phyloP scores from a whole-genome alignment of 2,888 invertebrate genomes.

The Hoplodrina blanda region DNA sequence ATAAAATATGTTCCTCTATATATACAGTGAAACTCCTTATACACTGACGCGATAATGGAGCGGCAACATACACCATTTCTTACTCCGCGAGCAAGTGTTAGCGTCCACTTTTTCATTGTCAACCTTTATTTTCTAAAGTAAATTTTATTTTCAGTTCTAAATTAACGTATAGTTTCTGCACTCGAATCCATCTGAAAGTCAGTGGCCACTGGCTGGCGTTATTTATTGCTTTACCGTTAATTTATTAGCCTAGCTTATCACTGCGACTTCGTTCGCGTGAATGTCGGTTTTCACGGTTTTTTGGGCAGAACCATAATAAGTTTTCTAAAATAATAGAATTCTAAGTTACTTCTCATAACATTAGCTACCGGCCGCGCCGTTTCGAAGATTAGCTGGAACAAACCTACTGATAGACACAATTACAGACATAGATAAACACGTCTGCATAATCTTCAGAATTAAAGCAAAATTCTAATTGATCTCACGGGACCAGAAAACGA shows the following conservation, averaged over 20 bases:
- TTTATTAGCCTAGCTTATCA: background rate
- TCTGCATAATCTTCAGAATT: no score
- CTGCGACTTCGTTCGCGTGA: no score
- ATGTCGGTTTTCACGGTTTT: no score
- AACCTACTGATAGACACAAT: no score
- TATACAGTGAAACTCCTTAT: constrained; percentile 30
- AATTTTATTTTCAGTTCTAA: constrained; percentile 57
- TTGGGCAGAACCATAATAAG: no score
- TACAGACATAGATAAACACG: no score
- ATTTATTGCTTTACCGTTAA: constrained; percentile 32
- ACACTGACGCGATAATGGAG: constrained; percentile 53
- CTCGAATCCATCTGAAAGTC: constrained; percentile 40
- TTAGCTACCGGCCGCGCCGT: no score
- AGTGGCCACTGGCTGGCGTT: constrained; percentile 10
- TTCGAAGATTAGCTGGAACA: no score
- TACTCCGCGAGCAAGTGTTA: constrained; percentile 52
- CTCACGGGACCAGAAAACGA: no score
- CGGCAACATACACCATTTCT: constrained; percentile 58
- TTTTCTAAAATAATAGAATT: no score
- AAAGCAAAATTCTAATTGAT: no score
- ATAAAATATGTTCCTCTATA: constrained; percentile 34
- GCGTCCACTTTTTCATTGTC: constrained; percentile 58
- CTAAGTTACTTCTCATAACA: no score
- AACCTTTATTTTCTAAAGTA: constrained; percentile 63
- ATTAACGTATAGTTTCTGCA: constrained; percentile 49